Percentiles rank a stretch among this genome's conserved stretches.
Evolutionary conservation across 2,888 invertebrate species (phyloP).

Genomic region (Caenorhabditis uteleia): DNA sequence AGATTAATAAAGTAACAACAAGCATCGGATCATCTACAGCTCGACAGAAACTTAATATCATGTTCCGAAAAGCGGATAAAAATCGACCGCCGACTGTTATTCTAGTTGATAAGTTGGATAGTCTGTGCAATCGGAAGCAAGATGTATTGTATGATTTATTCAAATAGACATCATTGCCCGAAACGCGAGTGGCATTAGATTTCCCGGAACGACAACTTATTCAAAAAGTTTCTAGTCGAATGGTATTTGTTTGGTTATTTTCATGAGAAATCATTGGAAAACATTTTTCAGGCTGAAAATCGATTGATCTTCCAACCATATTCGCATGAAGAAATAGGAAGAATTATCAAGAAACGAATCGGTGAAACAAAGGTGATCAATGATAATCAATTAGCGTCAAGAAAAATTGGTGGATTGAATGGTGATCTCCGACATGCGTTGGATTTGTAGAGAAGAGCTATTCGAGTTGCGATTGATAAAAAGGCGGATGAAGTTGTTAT

Average conservation of each 20-base stretch:
- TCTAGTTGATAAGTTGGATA: conserved; percentile 82
- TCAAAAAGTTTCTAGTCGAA: conserved; percentile 71
- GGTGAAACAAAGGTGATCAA: conserved; percentile 31
- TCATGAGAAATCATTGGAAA: no score
- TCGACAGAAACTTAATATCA: conserved; percentile 46
- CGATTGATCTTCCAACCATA: conserved; percentile 93
- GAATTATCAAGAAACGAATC: conserved; percentile 46
- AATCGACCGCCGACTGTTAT: conserved; percentile 74
- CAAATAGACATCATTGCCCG: conserved; percentile 88
- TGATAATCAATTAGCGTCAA: conserved; percentile 69
- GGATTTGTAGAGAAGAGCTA: conserved; percentile 89
- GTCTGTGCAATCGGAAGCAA: conserved; percentile 63
- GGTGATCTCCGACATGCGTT: conserved; percentile 93
- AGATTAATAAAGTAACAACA: neutral
- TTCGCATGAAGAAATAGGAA: conserved; percentile 78
- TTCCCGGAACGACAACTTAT: conserved; percentile 84
- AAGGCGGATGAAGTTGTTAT: conserved; percentile 39
- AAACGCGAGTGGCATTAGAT: conserved; percentile 87
- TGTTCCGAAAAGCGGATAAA: conserved; percentile 46
- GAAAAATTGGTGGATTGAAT: conserved; percentile 90
- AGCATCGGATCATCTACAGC: conserved; percentile 42
- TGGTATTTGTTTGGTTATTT: no score
- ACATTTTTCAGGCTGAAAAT: conserved; percentile 74
- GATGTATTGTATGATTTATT: conserved; percentile 85
- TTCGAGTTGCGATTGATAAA: conserved; percentile 80